Percentiles rank a stretch among this genome's conserved stretches.
Evolutionary conservation across 2,888 invertebrate species (phyloP).

Genomic region (Platerodrilus igneus): DNA sequence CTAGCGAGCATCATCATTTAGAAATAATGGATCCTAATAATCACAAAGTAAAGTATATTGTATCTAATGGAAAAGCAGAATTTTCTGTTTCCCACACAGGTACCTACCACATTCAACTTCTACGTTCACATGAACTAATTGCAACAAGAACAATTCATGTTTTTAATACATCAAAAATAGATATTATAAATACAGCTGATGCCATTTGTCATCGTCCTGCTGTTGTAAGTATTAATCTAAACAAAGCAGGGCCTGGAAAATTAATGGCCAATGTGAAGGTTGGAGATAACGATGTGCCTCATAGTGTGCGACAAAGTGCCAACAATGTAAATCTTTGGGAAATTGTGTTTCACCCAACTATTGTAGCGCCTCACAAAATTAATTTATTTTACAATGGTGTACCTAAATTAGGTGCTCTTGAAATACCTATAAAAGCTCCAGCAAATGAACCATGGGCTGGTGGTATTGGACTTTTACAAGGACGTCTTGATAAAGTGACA

Average conservation of each 20-base stretch:
- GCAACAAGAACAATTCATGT: conserved; percentile 57
- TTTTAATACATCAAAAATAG: conserved; percentile 61
- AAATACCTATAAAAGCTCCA: conserved; percentile 50
- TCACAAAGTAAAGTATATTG: conserved; percentile 47
- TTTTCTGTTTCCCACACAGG: conserved; percentile 58
- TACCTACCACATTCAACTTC: conserved; percentile 42
- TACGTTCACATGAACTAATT: conserved; percentile 36
- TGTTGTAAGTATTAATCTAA: conserved; percentile 62
- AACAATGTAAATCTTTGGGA: conserved; percentile 71
- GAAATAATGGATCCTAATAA: conserved; percentile 65
- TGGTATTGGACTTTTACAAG: conserved; percentile 77
- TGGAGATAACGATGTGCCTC: conserved; percentile 76
- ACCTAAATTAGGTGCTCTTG: conserved; percentile 59
- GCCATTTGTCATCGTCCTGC: conserved; percentile 78
- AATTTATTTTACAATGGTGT: conserved; percentile 83
- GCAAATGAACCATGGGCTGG: conserved; percentile 58
- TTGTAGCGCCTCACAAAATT: conserved; percentile 83
- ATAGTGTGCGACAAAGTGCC: conserved; percentile 69
- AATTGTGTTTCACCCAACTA: conserved; percentile 81
- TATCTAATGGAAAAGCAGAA: conserved; percentile 45
- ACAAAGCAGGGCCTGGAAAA: conserved; percentile 75
- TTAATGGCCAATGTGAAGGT: conserved; percentile 76
- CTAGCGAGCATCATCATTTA: conserved; percentile 58
- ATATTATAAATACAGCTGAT: conserved; percentile 51
- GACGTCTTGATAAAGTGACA: conserved; percentile 74